Evolutionary conservation across 1,140 invertebrate genomes (phyloP).

Genomic region (Bombus sibiricus): DNA sequence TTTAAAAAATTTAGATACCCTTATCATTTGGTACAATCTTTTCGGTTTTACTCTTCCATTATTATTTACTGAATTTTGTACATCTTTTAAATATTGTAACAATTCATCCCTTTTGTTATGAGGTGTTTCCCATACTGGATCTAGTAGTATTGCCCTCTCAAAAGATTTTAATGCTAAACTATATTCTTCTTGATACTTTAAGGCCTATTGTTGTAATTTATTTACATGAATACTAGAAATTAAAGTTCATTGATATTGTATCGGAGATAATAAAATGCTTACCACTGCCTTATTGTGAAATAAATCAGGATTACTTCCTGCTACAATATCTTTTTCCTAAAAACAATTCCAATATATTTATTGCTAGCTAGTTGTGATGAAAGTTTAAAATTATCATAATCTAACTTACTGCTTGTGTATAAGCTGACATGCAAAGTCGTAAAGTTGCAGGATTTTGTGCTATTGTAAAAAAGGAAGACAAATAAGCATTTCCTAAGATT

Average conservation of each 20-base stretch:
- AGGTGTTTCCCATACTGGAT: slow-evolving; percentile 90
- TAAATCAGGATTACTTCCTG: slow-evolving; percentile 90
- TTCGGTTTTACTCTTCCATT: slow-evolving; percentile 91
- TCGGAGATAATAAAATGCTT: slow-evolving; percentile 76
- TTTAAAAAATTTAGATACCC: slow-evolving; percentile 75
- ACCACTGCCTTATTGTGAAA: slow-evolving; percentile 94
- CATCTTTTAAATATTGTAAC: slow-evolving; percentile 86
- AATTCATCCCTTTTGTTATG: slow-evolving; percentile 85
- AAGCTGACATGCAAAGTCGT: slow-evolving; percentile 91
- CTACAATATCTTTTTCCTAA: slow-evolving; percentile 89
- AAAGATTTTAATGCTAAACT: slow-evolving; percentile 88
- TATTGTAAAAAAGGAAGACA: slow-evolving; percentile 91
- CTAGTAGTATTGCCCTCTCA: slow-evolving; percentile 85
- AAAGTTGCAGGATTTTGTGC: slow-evolving; percentile 89
- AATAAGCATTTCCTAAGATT: slow-evolving; percentile 93
- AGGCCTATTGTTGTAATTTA: slow-evolving; percentile 83
- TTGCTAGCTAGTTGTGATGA: too few relatives aligned
- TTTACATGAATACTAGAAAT: background rate
- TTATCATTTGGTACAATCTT: slow-evolving; percentile 86
- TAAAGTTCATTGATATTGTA: background rate
- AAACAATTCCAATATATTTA: slow-evolving; percentile 39
- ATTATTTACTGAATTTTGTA: slow-evolving; percentile 85
- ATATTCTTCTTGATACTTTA: slow-evolving; percentile 93
- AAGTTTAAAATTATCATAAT: background rate
- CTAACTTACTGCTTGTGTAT: slow-evolving; percentile 89